Evolutionary conservation across 2,797 vertebrate species (phyloP).

Genomic region (Neostethus bicornis): DNA sequence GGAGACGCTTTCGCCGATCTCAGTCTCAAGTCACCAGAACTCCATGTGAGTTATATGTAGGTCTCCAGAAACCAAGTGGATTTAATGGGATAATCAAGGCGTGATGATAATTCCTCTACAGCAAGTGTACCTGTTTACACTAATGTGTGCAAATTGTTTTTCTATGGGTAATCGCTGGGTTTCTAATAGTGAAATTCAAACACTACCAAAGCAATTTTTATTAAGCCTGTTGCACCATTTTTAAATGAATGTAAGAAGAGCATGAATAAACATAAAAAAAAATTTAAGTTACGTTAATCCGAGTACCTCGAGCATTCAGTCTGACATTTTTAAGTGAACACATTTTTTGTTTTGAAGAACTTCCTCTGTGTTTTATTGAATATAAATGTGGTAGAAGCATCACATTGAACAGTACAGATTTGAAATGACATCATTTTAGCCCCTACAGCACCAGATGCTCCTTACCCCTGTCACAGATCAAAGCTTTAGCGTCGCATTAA

Average conservation of each 20-base stretch:
- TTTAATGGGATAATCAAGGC: not conserved
- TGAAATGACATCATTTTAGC: too few species aligned
- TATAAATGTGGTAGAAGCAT: too few species aligned
- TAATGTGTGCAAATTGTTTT: not conserved
- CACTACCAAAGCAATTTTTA: not conserved
- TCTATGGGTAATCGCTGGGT: not conserved
- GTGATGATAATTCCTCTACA: not conserved
- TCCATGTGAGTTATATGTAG: constrained; percentile 86
- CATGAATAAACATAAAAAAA: not conserved
- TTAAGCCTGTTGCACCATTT: not conserved
- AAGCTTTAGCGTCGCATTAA: too few species aligned
- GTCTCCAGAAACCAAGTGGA: not conserved
- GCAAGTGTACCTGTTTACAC: too few species aligned
- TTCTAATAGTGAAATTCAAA: not conserved
- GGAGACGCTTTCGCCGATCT: constrained; percentile 97
- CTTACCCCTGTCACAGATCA: too few species aligned
- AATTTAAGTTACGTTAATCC: too few species aligned
- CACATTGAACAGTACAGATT: too few species aligned
- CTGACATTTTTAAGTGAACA: too few species aligned
- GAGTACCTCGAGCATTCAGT: too few species aligned
- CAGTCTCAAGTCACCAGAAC: constrained; percentile 96
- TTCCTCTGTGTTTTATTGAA: too few species aligned
- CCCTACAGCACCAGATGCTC: too few species aligned
- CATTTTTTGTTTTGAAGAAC: too few species aligned
- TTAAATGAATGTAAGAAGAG: not conserved